Percentiles rank a stretch among this genome's conserved stretches.
Evolutionary conservation across 2,113 vertebrate genomes (phyloP).

Genomic region (Pachycephala philippinensis): DNA sequence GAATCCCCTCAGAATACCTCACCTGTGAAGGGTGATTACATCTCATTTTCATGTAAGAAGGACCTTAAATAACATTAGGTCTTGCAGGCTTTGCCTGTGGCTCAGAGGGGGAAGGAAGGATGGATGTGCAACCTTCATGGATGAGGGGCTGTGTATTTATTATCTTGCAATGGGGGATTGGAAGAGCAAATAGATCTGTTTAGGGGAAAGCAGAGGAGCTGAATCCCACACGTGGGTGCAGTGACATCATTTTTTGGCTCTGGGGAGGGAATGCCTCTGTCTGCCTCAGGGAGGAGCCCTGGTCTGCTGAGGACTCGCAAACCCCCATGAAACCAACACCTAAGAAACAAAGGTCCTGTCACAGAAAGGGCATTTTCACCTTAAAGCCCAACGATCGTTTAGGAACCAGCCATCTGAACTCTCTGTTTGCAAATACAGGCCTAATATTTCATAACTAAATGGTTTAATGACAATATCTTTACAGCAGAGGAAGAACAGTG

Average conservation of each 20-base stretch:
- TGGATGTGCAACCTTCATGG: background rate
- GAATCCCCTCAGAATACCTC: background rate
- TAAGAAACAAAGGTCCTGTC: background rate
- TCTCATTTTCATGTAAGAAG: background rate
- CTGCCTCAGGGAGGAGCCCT: background rate
- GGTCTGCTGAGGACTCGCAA: background rate
- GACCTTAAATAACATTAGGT: background rate
- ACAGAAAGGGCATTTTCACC: background rate
- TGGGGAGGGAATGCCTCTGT: background rate
- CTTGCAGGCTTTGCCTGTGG: background rate
- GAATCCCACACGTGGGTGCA: background rate
- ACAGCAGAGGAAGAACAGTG: background rate
- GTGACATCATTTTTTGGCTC: background rate
- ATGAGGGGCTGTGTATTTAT: background rate
- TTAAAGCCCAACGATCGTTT: fast-evolving
- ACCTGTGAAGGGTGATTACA: conserved; percentile 40
- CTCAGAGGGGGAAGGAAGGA: background rate
- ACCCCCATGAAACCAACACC: fast-evolving
- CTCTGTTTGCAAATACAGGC: background rate
- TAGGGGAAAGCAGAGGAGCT: background rate
- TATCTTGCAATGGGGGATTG: background rate
- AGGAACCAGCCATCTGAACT: background rate
- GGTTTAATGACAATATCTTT: background rate
- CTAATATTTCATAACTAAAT: background rate
- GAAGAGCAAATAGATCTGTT: background rate